Evolutionary conservation across 2,888 invertebrate species (phyloP), one percentile per base, ranked within the genome.

Genomic region (Thecophora atra): DNA sequence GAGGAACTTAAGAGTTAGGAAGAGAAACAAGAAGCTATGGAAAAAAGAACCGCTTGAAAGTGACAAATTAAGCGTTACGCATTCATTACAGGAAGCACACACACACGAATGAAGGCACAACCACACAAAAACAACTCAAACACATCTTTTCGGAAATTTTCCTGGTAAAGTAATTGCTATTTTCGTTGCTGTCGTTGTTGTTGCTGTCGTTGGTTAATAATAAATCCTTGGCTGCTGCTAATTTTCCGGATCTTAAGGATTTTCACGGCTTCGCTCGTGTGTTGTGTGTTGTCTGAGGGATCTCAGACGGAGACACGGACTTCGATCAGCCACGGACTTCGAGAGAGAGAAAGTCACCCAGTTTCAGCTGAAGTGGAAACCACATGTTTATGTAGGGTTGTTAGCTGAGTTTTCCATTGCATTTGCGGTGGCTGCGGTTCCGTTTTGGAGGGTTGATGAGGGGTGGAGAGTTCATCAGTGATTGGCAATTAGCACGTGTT

Each of bases 401-500:
- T 65, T 28, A 37, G 37, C 54, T 67, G n/a, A 58, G 56, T 68
- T 58, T 68, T 68, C 42, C 58, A 68, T 68, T 37, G 58, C 58
- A 26, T n/a, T 15, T 60, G 30, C 21, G 56, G 5, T 21, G 37
- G 30, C 1, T 65, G 65, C 47, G 8, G 42, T 44, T 24, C 19
- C 8, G 8, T 26, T 58, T 17, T 17, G 13, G n/a, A n/a, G 37
- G 2, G 19, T 47, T 37, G 63, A 42, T 21, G 15, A 8, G 24
- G 63, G 63, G 63, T 63, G 63, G n/a, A n/a, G n/a, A 17, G 52
- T 52, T 70, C 52, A 70, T 63, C 63, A 63, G 37, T 28, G 70
- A 52, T 70, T 70, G 63, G 70, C 70, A 70, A 70, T 70, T 70
- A 70, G 63, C 70, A 70, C 70, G 70, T 70, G 70, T 63, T 63